A percentile compares a stretch with the other conserved stretches of the same genome.
Conservation (phyloP, 2,113 vertebrate species). For the Sisor rabdophorus region DNA sequence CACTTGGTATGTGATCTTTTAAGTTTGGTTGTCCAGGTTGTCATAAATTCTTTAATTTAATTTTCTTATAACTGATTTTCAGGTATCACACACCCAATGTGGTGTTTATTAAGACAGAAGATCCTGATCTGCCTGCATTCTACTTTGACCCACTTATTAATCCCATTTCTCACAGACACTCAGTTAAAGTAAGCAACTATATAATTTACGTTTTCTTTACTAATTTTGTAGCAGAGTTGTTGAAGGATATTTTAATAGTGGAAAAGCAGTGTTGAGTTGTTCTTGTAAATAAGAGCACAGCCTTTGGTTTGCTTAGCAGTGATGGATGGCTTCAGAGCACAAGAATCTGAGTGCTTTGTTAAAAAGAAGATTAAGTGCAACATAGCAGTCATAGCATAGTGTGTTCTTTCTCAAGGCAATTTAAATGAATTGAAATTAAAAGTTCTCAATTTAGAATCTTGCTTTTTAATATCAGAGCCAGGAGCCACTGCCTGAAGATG, state of each 20-base stretch:
- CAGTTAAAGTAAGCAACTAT: constrained; percentile 85
- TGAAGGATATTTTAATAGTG: no score
- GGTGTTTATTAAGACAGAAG: constrained; percentile 98
- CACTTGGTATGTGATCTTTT: constrained; percentile 77
- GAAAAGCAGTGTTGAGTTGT: no score
- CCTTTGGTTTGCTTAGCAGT: no score
- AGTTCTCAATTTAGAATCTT: no score
- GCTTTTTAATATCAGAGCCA: constrained; percentile 75
- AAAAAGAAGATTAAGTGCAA: no score
- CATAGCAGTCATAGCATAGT: neutral
- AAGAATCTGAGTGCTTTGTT: no score
- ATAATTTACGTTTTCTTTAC: no score
- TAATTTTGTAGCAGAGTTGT: no score
- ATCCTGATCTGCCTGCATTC: constrained; percentile 96
- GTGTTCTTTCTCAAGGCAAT: neutral
- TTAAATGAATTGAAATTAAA: neutral
- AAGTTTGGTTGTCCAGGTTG: neutral
- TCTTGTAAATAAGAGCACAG: no score
- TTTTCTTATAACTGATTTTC: constrained; percentile 8
- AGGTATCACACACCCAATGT: constrained; percentile 99
- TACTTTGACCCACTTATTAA: constrained; percentile 98
- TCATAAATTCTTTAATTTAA: neutral
- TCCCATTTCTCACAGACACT: constrained; percentile 96
- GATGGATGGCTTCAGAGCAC: no score
- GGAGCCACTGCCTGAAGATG: constrained; percentile 93